phyloP scores from a whole-genome alignment of 2,888 invertebrate species.

The Apamea epomidion region DNA sequence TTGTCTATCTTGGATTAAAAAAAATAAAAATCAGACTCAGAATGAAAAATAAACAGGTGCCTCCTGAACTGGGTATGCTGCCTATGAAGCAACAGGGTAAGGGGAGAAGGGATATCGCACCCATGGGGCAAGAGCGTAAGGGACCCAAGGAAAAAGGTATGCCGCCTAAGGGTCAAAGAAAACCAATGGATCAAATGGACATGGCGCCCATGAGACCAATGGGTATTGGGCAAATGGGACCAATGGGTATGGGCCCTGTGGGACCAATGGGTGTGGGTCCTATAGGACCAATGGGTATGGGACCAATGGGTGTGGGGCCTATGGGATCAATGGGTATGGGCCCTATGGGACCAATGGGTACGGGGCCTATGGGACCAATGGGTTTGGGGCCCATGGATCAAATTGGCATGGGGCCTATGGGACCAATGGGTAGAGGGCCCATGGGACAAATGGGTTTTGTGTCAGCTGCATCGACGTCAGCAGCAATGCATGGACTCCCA shows the following conservation, averaged over 20 bases:
- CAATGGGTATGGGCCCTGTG: not conserved
- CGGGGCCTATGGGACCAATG: not conserved
- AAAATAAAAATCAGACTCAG: conserved; percentile 42
- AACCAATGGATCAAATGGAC: not conserved
- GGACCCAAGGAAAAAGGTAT: not conserved
- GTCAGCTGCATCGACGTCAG: not conserved
- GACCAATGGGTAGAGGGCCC: not conserved
- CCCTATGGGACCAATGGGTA: not conserved
- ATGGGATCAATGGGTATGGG: not conserved
- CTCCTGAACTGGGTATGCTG: not conserved
- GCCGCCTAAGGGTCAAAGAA: not conserved
- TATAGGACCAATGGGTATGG: not conserved
- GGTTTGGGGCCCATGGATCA: not conserved
- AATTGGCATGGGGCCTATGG: not conserved
- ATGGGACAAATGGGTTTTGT: not conserved
- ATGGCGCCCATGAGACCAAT: not conserved
- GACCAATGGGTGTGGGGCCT: not conserved
- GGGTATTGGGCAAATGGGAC: not conserved
- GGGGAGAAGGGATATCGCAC: not conserved
- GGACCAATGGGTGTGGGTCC: not conserved
- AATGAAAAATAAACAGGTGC: not conserved
- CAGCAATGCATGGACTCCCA: not conserved
- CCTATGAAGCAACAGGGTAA: not conserved
- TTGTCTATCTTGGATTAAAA: conserved; percentile 21
- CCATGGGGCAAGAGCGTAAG: not conserved